phyloP scores from a whole-genome alignment of 2,797 vertebrate genomes.

The Danio kyathit region DNA sequence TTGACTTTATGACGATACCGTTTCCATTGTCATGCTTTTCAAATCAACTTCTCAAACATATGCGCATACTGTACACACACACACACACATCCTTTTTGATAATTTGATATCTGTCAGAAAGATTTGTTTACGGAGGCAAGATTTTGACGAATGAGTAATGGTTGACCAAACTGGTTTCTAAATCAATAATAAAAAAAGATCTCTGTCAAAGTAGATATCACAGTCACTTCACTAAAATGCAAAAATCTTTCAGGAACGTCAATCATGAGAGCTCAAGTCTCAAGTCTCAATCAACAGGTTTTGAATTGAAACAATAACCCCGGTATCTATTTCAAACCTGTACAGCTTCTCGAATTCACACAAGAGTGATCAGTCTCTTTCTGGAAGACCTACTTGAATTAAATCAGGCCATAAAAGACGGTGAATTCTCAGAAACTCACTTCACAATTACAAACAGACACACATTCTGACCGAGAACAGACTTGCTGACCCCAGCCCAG shows the following conservation, averaged over 20 bases:
- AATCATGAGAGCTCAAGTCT: not conserved
- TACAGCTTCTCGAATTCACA: conserved; percentile 5
- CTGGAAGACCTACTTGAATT: conserved; percentile 31
- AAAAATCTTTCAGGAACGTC: not conserved
- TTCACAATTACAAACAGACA: conserved; percentile 41
- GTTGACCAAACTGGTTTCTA: conserved; percentile 22
- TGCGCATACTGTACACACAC: not conserved
- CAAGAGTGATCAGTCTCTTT: conserved; percentile 2
- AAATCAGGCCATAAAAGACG: conserved; percentile 37
- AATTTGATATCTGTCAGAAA: conserved; percentile 38
- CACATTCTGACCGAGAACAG: conserved; percentile 35
- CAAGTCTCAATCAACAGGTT: conserved; percentile 8
- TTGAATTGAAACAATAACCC: not conserved
- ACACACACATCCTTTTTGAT: conserved; percentile 17
- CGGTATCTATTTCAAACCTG: not conserved
- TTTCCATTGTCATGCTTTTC: conserved; percentile 63
- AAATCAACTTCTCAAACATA: conserved; percentile 55
- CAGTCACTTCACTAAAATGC: not conserved
- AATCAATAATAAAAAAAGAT: conserved; percentile 20
- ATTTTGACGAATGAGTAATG: conserved; percentile 28
- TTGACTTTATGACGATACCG: conserved; percentile 56
- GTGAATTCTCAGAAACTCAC: conserved; percentile 37
- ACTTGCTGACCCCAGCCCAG: conserved; percentile 25
- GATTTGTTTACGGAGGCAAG: not conserved
- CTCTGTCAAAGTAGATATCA: not conserved